These are phyloP conservation scores for Eupithecia pulchellata DNA, from an alignment of 2,888 invertebrate species.

Conservation along the genomic window DNA sequence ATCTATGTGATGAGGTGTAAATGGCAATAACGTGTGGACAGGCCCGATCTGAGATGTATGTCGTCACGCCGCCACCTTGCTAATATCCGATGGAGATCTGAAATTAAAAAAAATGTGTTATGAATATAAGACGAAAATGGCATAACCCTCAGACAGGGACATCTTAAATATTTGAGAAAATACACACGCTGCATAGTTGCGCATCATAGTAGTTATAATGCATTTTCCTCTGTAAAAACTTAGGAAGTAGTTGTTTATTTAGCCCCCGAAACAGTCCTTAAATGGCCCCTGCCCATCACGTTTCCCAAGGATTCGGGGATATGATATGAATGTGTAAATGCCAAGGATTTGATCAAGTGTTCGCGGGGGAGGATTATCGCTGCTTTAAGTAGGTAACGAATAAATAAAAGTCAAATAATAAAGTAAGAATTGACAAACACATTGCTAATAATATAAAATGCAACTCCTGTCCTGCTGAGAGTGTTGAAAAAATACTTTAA, in stretches of 20 bases:
- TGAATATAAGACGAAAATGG: no score
- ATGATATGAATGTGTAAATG: constrained; percentile 50
- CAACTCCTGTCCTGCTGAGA: not conserved
- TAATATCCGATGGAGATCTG: no score
- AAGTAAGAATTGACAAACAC: not conserved
- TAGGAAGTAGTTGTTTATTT: not conserved
- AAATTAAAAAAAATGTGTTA: no score
- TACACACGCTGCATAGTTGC: not conserved
- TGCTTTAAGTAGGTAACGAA: constrained; percentile 12
- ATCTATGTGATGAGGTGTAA: no score
- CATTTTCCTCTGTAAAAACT: not conserved
- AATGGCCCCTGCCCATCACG: constrained; percentile 35
- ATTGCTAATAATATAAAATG: not conserved
- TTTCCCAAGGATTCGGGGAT: constrained; percentile 43
- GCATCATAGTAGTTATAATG: not conserved
- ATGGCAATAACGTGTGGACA: constrained; percentile 68
- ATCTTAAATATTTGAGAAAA: no score
- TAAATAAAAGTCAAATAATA: constrained; percentile 29
- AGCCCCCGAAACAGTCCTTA: not conserved
- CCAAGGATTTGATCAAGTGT: constrained; percentile 46
- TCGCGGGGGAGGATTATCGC: constrained; percentile 32
- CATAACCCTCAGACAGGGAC: no score
- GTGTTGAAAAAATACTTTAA: no score
- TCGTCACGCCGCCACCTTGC: constrained; percentile 78
- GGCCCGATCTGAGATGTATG: constrained; percentile 75